Evolutionary conservation across 2,888 invertebrate species (phyloP).

Genomic region (Melanotus villosus): DNA sequence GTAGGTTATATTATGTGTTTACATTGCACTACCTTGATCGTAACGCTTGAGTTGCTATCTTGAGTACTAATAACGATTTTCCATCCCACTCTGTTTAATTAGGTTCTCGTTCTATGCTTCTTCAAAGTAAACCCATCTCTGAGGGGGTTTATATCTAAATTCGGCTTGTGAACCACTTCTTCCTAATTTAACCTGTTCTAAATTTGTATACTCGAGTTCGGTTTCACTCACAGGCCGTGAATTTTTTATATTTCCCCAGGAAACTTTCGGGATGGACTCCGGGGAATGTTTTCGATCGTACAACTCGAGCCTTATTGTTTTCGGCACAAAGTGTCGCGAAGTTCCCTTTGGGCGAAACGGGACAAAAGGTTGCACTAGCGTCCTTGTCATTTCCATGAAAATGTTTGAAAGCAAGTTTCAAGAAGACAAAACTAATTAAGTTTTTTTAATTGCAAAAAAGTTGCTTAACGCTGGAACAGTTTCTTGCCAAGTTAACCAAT

Average conservation of each 20-base stretch:
- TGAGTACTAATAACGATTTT: constrained; percentile 5
- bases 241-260: constrained; percentile 15
- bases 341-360: not conserved
- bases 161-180: no score
- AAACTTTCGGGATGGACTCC: constrained; percentile 3
- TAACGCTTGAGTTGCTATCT: constrained; percentile 10
- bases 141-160: no score
- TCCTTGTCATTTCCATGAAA: not conserved
- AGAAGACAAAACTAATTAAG: no score
- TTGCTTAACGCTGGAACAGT: no score
- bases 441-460: no score
- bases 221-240: not conserved
- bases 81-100: not conserved
- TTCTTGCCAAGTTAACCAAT: no score
- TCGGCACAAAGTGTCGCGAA: constrained; percentile 11
- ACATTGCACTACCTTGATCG: constrained; percentile 22
- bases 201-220: no score
- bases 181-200: no score
- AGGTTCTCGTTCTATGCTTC: no score
- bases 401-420: no score
- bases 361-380: constrained; percentile 1
- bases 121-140: no score
- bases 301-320: constrained; percentile 7
- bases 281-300: constrained; percentile 12
- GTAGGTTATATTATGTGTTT: constrained; percentile 18